These are phyloP conservation scores for Zaprionus gabonicus DNA, from an alignment of 1,140 invertebrate genomes.

Conservation along the genomic window DNA sequence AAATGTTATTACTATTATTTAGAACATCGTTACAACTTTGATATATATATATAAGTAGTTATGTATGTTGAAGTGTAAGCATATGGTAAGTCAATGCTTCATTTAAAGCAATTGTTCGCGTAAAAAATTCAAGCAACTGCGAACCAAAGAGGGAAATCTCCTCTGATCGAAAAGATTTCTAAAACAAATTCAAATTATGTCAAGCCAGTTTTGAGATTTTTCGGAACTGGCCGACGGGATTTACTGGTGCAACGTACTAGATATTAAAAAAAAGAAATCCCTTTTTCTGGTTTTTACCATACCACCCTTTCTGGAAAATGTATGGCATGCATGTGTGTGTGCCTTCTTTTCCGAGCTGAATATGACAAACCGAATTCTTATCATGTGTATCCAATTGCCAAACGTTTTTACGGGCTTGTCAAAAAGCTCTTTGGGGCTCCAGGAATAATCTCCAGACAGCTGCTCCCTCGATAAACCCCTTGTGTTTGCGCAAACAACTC, in stretches of 20 bases:
- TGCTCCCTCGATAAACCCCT: constrained; percentile 3
- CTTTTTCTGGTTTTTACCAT: neutral
- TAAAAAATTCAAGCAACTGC: no score
- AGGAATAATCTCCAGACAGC: neutral
- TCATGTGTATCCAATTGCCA: neutral
- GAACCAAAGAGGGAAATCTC: no score
- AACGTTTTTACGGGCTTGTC: constrained; percentile 29
- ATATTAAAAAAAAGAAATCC: constrained; percentile 10
- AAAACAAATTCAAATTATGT: neutral
- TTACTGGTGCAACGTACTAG: neutral
- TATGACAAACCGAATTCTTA: neutral
- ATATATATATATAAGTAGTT: no score
- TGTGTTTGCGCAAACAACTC: constrained; percentile 58
- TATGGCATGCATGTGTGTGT: neutral
- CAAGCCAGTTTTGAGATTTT: neutral
- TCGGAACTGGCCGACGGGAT: neutral
- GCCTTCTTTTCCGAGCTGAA: neutral
- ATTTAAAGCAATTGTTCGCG: no score
- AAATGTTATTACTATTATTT: neutral
- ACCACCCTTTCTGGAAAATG: neutral
- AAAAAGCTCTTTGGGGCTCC: constrained; percentile 54
- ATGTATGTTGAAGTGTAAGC: no score
- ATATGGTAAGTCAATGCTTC: no score
- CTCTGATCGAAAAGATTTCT: no score
- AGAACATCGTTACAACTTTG: neutral